Base-by-base conservation (phyloP, 2,888 invertebrate genomes). In the Chalcosyrphus nemorum region DNA sequence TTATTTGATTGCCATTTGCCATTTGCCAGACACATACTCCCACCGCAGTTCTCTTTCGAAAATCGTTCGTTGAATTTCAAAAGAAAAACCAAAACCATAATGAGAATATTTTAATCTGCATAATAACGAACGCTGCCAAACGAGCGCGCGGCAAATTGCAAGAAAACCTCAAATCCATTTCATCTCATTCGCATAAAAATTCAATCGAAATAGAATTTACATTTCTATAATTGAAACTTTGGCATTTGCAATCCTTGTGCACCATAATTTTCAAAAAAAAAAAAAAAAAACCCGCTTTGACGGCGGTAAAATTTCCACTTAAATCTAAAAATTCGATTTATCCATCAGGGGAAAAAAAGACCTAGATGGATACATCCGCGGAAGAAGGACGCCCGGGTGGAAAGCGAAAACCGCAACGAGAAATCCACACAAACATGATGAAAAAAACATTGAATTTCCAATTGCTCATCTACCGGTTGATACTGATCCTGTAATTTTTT, bases 171-270 rank as follows among this genome's bases (percentile, higher is more conserved):
- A 56, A 56, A 38, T 56, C 56, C 56, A 61, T 61, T 61, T 45
- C 29, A 61, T 61, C 27, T 45, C 24, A n/a, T 32, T 35, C 56
- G 56, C 56, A 38, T 38, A 56, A 17, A 47, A 65, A 65, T 50
- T 65, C 47, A 61, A 41, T 82, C 47, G 66, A 66, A 66, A 66
- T 72, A 66, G 81, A 77, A 82, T 82, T 78, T 82, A 72, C 82
- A 82, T 82, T 82, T 82, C 66, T 68, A 54, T 82, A 82, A 82
- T 82, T 82, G 82, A 82, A 77, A 78, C 77, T 72, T 61, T 68
- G 65, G 65, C 66, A 38, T 50, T 70, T 17, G n/a, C 52, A 35
- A 47, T 52, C 9, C 71, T 11, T 43, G 41, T 19, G 6, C 4
- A 24, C 2, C 24, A n/a, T n/a, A n/a, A n/a, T n/a, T n/a, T n/a